Conservation (phyloP, 2,888 invertebrate genomes). For the Leuctra nigra region DNA sequence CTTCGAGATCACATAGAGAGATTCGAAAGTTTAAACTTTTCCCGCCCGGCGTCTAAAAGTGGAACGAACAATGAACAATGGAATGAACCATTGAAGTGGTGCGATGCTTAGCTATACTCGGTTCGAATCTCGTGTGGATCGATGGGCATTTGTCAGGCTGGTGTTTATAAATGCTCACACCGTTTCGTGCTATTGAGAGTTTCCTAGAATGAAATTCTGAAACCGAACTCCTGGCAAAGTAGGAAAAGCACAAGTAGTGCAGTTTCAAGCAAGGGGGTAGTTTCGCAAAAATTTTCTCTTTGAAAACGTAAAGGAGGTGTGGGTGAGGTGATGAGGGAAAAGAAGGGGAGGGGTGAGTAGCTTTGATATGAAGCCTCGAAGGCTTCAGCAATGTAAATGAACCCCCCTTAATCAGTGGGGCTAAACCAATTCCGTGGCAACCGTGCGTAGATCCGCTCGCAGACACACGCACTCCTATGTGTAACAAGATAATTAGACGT, state of each 20-base stretch:
- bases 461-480: not conserved
- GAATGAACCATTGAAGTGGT: not conserved
- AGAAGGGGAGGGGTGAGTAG: not conserved
- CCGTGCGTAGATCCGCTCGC: not conserved
- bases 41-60: not conserved
- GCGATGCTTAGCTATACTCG: not conserved
- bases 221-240: not conserved
- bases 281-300: slow-evolving; percentile 11
- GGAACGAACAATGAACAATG: slow-evolving; percentile 4
- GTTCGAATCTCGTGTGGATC: not conserved
- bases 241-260: not conserved
- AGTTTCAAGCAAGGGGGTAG: not conserved
- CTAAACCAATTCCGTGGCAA: slow-evolving; percentile 13
- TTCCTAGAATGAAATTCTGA: not conserved
- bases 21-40: slow-evolving; percentile 1
- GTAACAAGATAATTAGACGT: not conserved
- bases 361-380: slow-evolving; percentile 15
- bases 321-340: not conserved
- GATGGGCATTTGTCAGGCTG: slow-evolving; percentile 1
- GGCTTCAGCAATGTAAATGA: slow-evolving; percentile 18
- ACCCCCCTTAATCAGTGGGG: slow-evolving; percentile 16
- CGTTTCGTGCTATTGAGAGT: too few relatives aligned
- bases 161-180: too few relatives aligned
- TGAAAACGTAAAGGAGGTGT: slow-evolving; percentile 10
- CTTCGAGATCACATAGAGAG: not conserved